These are phyloP conservation scores for Nasonovia ribisnigri DNA, from an alignment of 2,888 invertebrate genomes.

Conservation along the genomic window DNA sequence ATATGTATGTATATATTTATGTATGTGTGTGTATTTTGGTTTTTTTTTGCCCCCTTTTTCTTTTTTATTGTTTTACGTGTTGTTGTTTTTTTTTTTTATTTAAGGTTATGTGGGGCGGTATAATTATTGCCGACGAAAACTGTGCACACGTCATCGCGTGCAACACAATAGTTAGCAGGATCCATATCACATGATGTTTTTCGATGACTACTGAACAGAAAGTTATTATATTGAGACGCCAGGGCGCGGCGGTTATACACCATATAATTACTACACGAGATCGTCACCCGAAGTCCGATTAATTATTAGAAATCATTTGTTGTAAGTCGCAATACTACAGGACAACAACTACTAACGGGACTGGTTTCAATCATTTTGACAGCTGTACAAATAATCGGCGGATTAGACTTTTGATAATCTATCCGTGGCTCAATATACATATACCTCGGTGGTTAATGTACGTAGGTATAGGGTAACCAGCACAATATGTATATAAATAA, in stretches of 20 bases:
- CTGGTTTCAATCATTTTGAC: background rate
- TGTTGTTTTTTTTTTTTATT: constrained; percentile 21
- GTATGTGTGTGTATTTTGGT: constrained; percentile 23
- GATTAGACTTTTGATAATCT: background rate
- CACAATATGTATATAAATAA: too few relatives aligned
- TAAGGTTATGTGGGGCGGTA: constrained; percentile 51
- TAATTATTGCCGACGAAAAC: constrained; percentile 59
- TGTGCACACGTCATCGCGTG: constrained; percentile 63
- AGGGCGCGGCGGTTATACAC: background rate
- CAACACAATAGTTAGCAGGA: constrained; percentile 56
- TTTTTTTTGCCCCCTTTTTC: constrained; percentile 19
- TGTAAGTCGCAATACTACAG: background rate
- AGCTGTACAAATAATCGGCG: background rate
- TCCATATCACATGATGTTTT: constrained; percentile 60
- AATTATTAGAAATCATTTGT: background rate
- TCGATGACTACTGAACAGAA: constrained; percentile 58
- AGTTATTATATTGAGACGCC: constrained; percentile 57
- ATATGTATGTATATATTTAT: background rate
- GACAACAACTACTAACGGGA: too few relatives aligned
- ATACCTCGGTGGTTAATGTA: too few relatives aligned
- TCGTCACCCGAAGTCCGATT: background rate
- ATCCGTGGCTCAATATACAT: too few relatives aligned
- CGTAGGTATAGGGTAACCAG: background rate
- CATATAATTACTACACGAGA: background rate
- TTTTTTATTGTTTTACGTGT: constrained; percentile 47